phyloP scores from a whole-genome alignment of 2,113 vertebrate genomes.

The Vidua chalybeata region DNA sequence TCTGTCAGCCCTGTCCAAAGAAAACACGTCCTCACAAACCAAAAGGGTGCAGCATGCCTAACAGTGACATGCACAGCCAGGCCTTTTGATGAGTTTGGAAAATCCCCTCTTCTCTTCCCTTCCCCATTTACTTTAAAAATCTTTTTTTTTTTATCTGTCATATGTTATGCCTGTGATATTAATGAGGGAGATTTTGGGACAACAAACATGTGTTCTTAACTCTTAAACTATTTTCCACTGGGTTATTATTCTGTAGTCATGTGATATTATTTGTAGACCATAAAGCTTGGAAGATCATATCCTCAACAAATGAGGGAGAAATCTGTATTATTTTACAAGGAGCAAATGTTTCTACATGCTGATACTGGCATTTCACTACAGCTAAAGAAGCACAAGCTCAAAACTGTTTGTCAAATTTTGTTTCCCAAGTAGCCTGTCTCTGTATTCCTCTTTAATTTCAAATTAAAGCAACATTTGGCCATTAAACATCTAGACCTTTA shows the following conservation, averaged over 20 bases:
- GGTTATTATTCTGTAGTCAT: background rate
- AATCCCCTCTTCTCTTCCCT: background rate
- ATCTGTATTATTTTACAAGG: background rate
- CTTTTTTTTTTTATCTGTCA: background rate
- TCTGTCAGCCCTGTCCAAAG: background rate
- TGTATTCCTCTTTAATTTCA: background rate
- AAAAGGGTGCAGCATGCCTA: background rate
- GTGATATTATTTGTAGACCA: background rate
- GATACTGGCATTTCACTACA: background rate
- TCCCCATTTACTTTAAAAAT: background rate
- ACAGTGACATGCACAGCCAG: background rate
- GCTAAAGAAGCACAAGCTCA: background rate
- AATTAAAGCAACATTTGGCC: background rate
- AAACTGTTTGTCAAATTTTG: background rate
- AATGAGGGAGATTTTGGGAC: background rate
- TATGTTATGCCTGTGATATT: background rate
- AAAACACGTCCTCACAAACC: background rate
- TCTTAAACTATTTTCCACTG: background rate
- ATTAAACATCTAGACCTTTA: background rate
- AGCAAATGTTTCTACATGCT: background rate
- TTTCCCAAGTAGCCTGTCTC: background rate
- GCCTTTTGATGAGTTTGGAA: background rate
- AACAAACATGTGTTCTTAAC: background rate
- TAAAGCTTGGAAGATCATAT: background rate
- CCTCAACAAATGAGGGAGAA: background rate